Base-by-base conservation (phyloP, 1,140 invertebrate genomes). In the Gryllus bimaculatus region DNA sequence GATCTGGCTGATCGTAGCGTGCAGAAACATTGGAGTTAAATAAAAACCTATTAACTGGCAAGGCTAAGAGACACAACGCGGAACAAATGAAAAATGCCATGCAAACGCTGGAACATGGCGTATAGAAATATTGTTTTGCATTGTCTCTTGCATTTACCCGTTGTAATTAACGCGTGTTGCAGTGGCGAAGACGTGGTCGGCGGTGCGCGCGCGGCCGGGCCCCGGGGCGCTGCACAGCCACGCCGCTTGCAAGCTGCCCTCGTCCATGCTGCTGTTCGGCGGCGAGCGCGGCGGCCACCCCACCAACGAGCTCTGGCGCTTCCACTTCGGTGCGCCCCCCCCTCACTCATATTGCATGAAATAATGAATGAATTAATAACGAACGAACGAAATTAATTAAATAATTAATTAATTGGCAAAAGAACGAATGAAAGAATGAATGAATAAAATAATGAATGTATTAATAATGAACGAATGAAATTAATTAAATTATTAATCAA, bases 281-380 rank as follows among this genome's bases (percentile, higher is more conserved):
- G 94, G 95, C 0, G 94, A 96, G 84, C 89, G 90, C 81, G 88
- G 88, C 79, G 94, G 94, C 2, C 87, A 91, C 78, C 87, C 92
- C 10, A 91, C 89, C 20, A 93, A 94, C 84, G 94, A 96, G 82
- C 85, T 96, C 2, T 96, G 95, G 95, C 90, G 93, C 84, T 96
- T 94, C 87, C 93, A 94, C 86, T 95, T 95, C 85, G 91, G 93
- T 95, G 89, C 86, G 85, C 84, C 20, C 18, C 5, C 18, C n/a
- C n/a, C n/a, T n/a, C n/a, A n/a, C n/a, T n/a, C n/a, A n/a, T n/a
- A n/a, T n/a, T n/a, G n/a, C n/a, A n/a, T 73, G n/a, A 73, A n/a
- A 73, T 73, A 73, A 73, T 73, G n/a, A 77, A 81, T 78, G 8
- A 74, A 21, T 48, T 13, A 8, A 74, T 5, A 18, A 73, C 4